Percentiles rank a stretch among this genome's conserved stretches.
Evolutionary conservation across 2,113 vertebrate species (phyloP).

Genomic region (Cochlearius cochlearius): DNA sequence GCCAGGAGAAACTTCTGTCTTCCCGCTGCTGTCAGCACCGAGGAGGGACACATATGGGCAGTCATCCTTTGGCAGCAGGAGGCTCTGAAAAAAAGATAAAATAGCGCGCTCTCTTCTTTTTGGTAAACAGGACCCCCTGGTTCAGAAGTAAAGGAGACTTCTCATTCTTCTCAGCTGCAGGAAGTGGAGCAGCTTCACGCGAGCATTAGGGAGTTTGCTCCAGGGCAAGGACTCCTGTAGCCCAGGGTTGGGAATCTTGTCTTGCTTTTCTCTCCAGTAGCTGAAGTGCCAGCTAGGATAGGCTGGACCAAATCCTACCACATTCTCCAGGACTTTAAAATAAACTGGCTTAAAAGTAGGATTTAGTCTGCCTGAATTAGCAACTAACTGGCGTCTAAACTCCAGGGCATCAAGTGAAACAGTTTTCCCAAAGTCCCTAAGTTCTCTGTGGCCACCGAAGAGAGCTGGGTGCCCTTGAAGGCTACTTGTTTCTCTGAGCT

Average conservation of each 20-base stretch:
- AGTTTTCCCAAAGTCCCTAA: neutral
- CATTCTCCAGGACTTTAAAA: neutral
- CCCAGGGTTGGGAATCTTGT: neutral
- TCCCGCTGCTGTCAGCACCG: neutral
- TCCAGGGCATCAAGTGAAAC: neutral
- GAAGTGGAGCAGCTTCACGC: neutral
- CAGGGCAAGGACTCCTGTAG: neutral
- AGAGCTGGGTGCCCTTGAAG: neutral
- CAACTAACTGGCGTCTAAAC: neutral
- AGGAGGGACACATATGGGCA: neutral
- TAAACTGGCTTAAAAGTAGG: neutral
- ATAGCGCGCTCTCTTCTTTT: neutral
- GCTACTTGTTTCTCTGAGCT: neutral
- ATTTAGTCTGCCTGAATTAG: neutral
- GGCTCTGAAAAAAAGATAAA: neutral
- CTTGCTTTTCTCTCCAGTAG: neutral
- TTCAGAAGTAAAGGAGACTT: neutral
- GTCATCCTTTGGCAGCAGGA: neutral
- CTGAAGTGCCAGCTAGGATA: neutral
- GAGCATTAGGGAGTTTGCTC: neutral
- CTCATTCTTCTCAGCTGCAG: neutral
- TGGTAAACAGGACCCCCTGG: slow-evolving; percentile 1
- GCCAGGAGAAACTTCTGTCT: neutral
- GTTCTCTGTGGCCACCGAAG: neutral
- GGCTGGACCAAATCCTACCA: neutral